phyloP scores from a whole-genome alignment of 2,113 vertebrate species.

The Dromas ardeola region DNA sequence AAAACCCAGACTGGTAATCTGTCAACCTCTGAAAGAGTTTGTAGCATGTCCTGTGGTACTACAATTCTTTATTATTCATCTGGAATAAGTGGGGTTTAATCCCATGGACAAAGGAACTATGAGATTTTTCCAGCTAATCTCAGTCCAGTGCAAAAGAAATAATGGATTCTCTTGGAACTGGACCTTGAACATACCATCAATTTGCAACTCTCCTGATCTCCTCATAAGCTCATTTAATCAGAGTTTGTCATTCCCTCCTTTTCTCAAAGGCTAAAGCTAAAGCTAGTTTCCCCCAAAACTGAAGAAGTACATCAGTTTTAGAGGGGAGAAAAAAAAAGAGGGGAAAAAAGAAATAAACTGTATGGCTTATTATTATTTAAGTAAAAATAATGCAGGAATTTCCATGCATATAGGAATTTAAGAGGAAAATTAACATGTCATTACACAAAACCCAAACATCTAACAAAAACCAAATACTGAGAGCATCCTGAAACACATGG shows the following conservation, averaged over 20 bases:
- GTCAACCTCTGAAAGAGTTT: not conserved
- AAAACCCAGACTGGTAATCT: not conserved
- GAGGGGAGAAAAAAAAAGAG: not conserved
- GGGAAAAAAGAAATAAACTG: not conserved
- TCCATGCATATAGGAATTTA: not conserved
- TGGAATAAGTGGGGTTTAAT: not conserved
- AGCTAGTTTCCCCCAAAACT: not conserved
- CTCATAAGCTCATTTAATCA: not conserved
- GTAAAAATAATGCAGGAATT: not conserved
- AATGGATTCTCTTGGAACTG: not conserved
- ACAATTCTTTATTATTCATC: not conserved
- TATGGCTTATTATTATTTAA: not conserved
- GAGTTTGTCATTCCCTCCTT: not conserved
- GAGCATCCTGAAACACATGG: not conserved
- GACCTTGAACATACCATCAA: not conserved
- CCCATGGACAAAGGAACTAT: not conserved
- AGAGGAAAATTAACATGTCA: not conserved
- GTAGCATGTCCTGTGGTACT: not conserved
- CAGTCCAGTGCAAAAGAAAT: not conserved
- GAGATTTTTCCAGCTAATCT: not conserved
- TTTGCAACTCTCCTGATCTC: not conserved
- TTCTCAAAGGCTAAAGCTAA: not conserved
- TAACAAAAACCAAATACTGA: not conserved
- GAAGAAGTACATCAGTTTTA: not conserved
- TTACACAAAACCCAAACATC: not conserved